Conservation (phyloP, 2,797 vertebrate genomes). For the Darevskia mixta region DNA sequence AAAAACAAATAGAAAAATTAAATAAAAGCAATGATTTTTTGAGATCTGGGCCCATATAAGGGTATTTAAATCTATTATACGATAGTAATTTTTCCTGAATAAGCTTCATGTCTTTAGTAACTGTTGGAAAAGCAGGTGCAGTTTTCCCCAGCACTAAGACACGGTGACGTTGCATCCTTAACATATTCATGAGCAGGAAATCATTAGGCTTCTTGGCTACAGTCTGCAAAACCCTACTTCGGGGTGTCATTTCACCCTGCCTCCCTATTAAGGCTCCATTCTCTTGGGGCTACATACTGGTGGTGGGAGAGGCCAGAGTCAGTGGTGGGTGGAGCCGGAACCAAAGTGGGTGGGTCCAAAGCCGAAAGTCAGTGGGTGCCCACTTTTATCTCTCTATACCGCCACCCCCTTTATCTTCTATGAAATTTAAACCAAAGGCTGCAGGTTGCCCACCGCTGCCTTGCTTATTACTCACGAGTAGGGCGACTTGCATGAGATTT, state of each 20-base stretch:
- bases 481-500: not conserved
- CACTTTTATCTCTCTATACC: too few relatives aligned
- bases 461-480: not conserved
- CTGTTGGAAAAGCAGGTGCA: not conserved
- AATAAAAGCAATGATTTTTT: constrained; percentile 11
- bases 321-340: too few relatives aligned
- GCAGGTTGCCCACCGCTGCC: too few relatives aligned
- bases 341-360: too few relatives aligned
- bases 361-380: too few relatives aligned
- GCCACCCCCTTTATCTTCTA: too few relatives aligned
- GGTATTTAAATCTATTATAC: not conserved
- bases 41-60: not conserved
- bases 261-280: too few relatives aligned
- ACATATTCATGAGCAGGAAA: not conserved
- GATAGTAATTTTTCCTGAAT: not conserved
- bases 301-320: too few relatives aligned
- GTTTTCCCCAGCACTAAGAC: not conserved
- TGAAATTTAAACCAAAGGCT: too few relatives aligned
- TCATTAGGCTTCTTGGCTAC: not conserved
- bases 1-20: not conserved
- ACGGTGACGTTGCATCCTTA: not conserved
- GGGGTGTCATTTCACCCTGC: too few relatives aligned
- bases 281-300: too few relatives aligned
- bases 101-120: not conserved
- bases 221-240: not conserved